Conservation (phyloP, 2,113 vertebrate genomes). For the Canis aureus region DNA sequence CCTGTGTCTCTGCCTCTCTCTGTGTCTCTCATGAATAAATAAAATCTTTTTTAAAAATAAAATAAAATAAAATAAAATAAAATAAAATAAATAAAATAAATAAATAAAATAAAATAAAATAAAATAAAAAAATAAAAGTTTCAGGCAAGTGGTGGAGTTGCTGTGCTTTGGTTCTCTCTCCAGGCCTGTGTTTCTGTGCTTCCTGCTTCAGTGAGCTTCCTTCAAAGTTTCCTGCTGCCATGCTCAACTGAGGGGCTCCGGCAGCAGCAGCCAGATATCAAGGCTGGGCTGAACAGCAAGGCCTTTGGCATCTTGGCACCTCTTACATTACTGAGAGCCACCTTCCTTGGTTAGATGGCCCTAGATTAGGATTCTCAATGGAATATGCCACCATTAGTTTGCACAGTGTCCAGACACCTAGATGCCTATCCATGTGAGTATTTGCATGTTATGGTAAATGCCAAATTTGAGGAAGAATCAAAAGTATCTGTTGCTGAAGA, state of each 20-base stretch:
- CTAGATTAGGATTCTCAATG: slow-evolving; percentile 80
- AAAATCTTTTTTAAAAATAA: too few relatives aligned
- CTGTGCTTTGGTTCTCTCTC: accelerated
- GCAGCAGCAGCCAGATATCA: slow-evolving; percentile 91
- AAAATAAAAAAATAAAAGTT: neutral
- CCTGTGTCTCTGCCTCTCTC: too few relatives aligned
- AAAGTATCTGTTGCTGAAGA: slow-evolving; percentile 90
- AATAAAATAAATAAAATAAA: neutral
- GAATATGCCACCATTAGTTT: slow-evolving; percentile 96
- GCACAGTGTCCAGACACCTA: slow-evolving; percentile 95
- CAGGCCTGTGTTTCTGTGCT: accelerated
- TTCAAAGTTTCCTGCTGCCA: slow-evolving; percentile 88
- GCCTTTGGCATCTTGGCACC: slow-evolving; percentile 91
- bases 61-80: too few relatives aligned
- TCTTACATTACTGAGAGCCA: slow-evolving; percentile 94
- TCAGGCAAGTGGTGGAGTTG: accelerated
- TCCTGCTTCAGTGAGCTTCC: slow-evolving; percentile 78
- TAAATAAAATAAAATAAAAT: too few relatives aligned
- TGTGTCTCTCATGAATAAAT: too few relatives aligned
- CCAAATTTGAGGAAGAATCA: slow-evolving; percentile 90
- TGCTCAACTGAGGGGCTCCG: slow-evolving; percentile 92
- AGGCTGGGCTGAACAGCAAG: slow-evolving; percentile 93
- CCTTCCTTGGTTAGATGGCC: slow-evolving; percentile 94
- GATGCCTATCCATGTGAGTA: slow-evolving; percentile 69
- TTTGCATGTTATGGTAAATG: slow-evolving; percentile 74